Percentiles rank a stretch among this genome's conserved stretches.
phyloP scores from a whole-genome alignment of 2,797 vertebrate genomes.

The Chelon labrosus region DNA sequence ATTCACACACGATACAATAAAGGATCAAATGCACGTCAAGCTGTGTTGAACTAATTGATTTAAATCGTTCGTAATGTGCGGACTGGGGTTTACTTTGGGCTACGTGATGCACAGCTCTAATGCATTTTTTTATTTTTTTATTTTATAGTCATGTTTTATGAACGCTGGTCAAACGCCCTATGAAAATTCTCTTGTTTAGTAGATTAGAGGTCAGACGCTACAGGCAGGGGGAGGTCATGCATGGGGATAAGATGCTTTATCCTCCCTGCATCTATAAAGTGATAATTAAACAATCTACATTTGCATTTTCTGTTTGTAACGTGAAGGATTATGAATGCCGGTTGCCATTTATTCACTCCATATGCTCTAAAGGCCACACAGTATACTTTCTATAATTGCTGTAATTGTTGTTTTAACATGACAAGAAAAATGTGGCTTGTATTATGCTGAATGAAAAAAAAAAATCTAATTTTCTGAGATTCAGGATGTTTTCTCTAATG shows the following conservation, averaged over 20 bases:
- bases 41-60: background rate
- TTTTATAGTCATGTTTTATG: conserved; percentile 12
- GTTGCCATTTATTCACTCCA: background rate
- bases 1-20: background rate
- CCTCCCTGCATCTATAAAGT: background rate
- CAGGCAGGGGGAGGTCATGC: background rate
- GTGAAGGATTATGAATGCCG: background rate
- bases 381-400: background rate
- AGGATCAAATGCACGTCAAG: background rate
- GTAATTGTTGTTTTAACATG: background rate
- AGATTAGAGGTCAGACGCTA: conserved; percentile 21
- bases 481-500: background rate
- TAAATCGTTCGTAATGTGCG: background rate
- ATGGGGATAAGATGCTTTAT: background rate
- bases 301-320: conserved; percentile 1
- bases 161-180: conserved; percentile 1
- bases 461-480: background rate
- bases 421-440: background rate
- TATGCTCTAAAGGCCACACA: background rate
- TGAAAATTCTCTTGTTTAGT: conserved; percentile 12
- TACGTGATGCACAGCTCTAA: background rate
- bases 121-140: background rate
- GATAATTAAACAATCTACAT: background rate
- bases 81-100: background rate
- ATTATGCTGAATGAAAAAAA: background rate